Conservation (phyloP, 2,797 vertebrate species). For the Amblyopsis hoosieri region DNA sequence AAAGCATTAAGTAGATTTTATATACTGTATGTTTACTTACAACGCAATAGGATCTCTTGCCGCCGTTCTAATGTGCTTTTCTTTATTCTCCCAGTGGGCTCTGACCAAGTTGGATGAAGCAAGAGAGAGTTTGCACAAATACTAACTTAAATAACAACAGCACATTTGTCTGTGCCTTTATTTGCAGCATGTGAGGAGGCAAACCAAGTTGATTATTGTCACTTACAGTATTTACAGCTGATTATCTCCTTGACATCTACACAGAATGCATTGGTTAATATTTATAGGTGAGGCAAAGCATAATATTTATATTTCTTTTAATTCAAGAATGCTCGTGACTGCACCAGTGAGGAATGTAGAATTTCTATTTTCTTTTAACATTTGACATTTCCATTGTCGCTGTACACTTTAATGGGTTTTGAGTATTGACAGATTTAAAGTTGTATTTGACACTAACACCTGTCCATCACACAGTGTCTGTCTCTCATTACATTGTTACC, state of each 20-base stretch:
- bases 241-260: conserved; percentile 27
- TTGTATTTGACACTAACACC: conserved; percentile 5
- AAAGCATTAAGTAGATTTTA: no score
- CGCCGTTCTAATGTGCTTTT: neutral
- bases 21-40: neutral
- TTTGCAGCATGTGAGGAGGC: conserved; percentile 57
- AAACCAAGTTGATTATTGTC: conserved; percentile 38
- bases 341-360: conserved; percentile 4
- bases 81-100: conserved; percentile 85
- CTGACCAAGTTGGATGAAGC: conserved; percentile 91
- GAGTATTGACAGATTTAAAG: conserved; percentile 5
- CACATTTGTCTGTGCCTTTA: conserved; percentile 70
- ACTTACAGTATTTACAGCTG: conserved; percentile 17
- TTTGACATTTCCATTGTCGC: neutral
- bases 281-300: neutral
- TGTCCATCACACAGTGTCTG: neutral
- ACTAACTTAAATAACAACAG: conserved; percentile 39
- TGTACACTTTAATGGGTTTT: neutral
- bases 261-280: neutral
- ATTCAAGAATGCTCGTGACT: neutral
- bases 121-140: conserved; percentile 85
- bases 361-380: neutral
- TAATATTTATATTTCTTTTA: neutral
- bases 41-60: neutral
- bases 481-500: neutral